phyloP scores from a whole-genome alignment of 2,113 vertebrate species.

The Brienomyrus brachyistius region DNA sequence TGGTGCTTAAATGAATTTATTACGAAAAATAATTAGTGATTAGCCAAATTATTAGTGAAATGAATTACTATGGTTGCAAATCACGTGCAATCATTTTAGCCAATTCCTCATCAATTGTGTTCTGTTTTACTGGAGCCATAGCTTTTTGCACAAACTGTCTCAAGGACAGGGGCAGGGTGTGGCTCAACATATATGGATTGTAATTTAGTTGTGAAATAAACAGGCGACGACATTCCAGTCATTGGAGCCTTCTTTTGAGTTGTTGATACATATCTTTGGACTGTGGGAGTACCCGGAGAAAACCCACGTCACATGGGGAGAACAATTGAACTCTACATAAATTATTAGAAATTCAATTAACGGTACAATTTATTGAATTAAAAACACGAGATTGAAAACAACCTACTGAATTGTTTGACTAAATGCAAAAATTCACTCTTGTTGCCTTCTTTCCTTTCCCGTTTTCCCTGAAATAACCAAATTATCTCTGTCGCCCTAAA shows the following conservation, averaged over 20 bases:
- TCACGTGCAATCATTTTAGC: no score
- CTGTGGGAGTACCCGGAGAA: neutral
- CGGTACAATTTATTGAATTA: neutral
- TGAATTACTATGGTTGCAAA: no score
- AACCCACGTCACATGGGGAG: neutral
- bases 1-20: no score
- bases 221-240: neutral
- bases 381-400: neutral
- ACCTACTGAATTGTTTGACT: neutral
- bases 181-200: neutral
- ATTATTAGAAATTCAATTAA: neutral
- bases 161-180: no score
- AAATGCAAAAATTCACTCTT: neutral
- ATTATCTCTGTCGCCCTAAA: neutral
- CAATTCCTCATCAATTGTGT: no score
- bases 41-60: no score
- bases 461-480: neutral
- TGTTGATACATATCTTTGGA: neutral
- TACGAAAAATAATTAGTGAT: no score
- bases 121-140: no score
- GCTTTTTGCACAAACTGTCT: no score
- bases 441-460: neutral
- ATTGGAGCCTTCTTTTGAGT: neutral
- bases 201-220: neutral
- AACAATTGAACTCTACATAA: neutral